phyloP scores from a whole-genome alignment of 2,888 invertebrate genomes.

The Nomada lathburiana region DNA sequence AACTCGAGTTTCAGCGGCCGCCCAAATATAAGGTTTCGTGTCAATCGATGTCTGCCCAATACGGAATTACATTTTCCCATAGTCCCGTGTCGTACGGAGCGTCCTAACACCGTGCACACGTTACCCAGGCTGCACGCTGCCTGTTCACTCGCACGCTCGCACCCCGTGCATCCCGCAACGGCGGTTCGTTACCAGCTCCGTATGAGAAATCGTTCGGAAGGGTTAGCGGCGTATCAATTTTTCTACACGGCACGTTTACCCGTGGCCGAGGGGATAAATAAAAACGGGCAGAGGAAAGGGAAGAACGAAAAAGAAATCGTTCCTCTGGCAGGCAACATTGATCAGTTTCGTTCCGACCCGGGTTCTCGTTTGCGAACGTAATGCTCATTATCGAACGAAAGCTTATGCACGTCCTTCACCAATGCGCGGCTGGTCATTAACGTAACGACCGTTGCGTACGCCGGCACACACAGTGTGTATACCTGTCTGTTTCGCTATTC shows the following conservation, averaged over 20 bases:
- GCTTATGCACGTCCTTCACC: conserved; percentile 54
- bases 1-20: conserved; percentile 64
- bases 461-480: conserved; percentile 33
- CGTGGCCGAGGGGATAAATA: no score
- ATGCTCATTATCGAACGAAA: conserved; percentile 59
- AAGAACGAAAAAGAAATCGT: conserved; percentile 34
- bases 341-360: conserved; percentile 24
- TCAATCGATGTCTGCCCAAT: conserved; percentile 61
- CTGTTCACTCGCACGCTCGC: no score
- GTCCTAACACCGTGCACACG: no score
- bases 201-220: conserved; percentile 25
- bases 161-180: no score
- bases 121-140: no score
- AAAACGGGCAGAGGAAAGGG: not conserved
- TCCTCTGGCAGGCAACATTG: conserved; percentile 26
- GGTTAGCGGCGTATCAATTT: conserved; percentile 7
- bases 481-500: conserved; percentile 66
- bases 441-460: conserved; percentile 69
- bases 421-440: conserved; percentile 62
- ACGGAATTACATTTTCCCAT: conserved; percentile 49
- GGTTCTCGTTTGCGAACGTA: conserved; percentile 29
- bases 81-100: not conserved
- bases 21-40: conserved; percentile 61
- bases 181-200: conserved; percentile 3
- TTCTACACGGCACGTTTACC: no score